Percentiles rank a stretch among this genome's conserved stretches.
phyloP scores from a whole-genome alignment of 2,888 invertebrate species.

The Tipula vernalis region DNA sequence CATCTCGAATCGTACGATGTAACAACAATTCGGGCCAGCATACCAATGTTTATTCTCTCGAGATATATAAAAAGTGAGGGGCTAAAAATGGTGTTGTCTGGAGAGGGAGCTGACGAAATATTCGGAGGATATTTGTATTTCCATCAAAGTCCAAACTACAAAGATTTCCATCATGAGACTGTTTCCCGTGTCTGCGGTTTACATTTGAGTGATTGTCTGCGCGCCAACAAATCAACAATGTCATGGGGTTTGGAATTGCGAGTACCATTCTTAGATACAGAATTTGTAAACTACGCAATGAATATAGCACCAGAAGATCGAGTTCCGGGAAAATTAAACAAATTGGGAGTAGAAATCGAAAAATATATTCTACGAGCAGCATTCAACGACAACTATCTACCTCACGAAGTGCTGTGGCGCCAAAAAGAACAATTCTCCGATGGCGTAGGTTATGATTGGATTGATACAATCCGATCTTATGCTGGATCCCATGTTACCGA shows the following conservation, averaged over 20 bases:
- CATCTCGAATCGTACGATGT: conserved; percentile 68
- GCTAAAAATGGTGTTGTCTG: conserved; percentile 79
- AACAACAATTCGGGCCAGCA: conserved; percentile 33
- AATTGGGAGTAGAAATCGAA: conserved; percentile 39
- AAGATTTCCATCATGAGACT: conserved; percentile 65
- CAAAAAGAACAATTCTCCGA: conserved; percentile 77
- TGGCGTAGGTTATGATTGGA: conserved; percentile 36
- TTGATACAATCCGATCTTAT: conserved; percentile 29
- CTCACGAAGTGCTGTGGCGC: conserved; percentile 79
- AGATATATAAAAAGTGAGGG: conserved; percentile 75
- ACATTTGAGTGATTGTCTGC: conserved; percentile 66
- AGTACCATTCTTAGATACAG: conserved; percentile 80
- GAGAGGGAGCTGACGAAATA: conserved; percentile 90
- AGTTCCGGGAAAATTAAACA: conserved; percentile 43
- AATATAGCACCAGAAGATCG: conserved; percentile 53
- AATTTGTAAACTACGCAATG: conserved; percentile 71
- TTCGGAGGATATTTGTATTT: conserved; percentile 96
- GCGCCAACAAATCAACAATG: conserved; percentile 67
- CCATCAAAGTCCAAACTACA: conserved; percentile 66
- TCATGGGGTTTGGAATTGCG: conserved; percentile 67
- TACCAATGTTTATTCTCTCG: conserved; percentile 65
- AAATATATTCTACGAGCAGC: conserved; percentile 76
- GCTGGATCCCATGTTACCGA: conserved; percentile 53
- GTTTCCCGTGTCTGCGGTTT: conserved; percentile 54
- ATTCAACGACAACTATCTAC: conserved; percentile 62